These are phyloP conservation scores for Lasioglossum oenotherae DNA, from an alignment of 2,888 invertebrate genomes.

Conservation along the genomic window DNA sequence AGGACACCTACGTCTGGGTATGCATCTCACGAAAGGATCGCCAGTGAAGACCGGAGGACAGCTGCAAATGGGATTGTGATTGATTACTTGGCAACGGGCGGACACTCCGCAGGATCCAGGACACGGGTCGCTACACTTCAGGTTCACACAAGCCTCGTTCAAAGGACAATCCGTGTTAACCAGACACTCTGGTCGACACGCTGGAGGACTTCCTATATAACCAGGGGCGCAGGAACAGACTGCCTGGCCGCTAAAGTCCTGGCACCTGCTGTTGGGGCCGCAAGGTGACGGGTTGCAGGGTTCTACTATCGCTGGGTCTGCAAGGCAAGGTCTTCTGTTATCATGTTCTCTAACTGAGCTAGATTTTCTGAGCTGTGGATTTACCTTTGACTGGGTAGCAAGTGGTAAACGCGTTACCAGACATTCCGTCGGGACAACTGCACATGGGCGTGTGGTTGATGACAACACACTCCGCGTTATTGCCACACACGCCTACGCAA, in stretches of 20 bases:
- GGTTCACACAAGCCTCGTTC: slow-evolving; percentile 86
- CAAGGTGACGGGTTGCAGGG: slow-evolving; percentile 85
- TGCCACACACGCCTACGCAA: slow-evolving; percentile 91
- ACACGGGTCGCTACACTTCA: slow-evolving; percentile 86
- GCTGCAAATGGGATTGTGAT: slow-evolving; percentile 88
- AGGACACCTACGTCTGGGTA: slow-evolving; percentile 83
- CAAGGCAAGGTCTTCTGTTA: slow-evolving; percentile 41
- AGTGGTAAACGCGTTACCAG: slow-evolving; percentile 90
- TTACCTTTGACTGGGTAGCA: slow-evolving; percentile 87
- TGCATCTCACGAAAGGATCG: slow-evolving; percentile 90
- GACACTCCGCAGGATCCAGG: slow-evolving; percentile 86
- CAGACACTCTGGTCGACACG: slow-evolving; percentile 85
- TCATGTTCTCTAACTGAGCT: not conserved
- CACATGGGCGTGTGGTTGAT: slow-evolving; percentile 89
- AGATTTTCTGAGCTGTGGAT: not conserved
- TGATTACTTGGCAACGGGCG: slow-evolving; percentile 88
- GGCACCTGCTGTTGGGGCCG: slow-evolving; percentile 85
- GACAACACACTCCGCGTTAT: slow-evolving; percentile 90
- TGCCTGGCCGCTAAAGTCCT: slow-evolving; percentile 83
- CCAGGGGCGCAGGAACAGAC: slow-evolving; percentile 85
- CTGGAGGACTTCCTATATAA: slow-evolving; percentile 85
- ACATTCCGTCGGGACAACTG: slow-evolving; percentile 86
- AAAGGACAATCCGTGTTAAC: slow-evolving; percentile 86
- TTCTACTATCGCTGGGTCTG: slow-evolving; percentile 70
- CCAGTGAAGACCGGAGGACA: slow-evolving; percentile 88